Evolutionary conservation across 2,888 invertebrate species (phyloP).

Genomic region (Carpatolechia fugitivella): DNA sequence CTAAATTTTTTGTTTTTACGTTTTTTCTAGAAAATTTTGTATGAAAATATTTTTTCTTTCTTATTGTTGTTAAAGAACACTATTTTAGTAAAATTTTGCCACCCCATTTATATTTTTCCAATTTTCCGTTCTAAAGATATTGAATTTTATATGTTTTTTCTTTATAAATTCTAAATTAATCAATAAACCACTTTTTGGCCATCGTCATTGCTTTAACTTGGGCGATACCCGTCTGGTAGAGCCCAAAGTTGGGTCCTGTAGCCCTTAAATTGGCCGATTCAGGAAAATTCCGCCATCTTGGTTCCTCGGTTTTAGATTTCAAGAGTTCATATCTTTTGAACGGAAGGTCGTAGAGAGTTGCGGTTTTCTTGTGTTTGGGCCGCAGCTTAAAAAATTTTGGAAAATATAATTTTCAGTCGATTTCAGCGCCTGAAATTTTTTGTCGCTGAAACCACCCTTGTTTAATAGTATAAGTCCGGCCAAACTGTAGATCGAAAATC

Average conservation of each 20-base stretch:
- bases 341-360: not conserved
- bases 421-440: not conserved
- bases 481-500: not conserved
- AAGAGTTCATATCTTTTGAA: not conserved
- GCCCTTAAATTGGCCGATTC: not conserved
- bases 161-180: not conserved
- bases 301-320: not conserved
- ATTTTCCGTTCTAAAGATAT: not conserved
- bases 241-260: not conserved
- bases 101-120: not conserved
- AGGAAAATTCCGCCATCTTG: not conserved
- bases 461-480: not conserved
- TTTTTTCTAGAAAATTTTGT: no score
- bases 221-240: no score
- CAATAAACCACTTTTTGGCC: not conserved
- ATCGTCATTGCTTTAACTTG: not conserved
- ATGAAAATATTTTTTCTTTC: no score
- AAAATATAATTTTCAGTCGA: not conserved
- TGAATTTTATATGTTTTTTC: not conserved
- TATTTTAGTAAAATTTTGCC: no score
- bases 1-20: no score
- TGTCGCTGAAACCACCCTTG: not conserved
- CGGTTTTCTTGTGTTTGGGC: not conserved
- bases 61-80: no score
- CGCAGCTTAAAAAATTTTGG: no score